Percentiles rank a stretch among this genome's conserved stretches.
Evolutionary conservation across 1,140 invertebrate species (phyloP).

Genomic region (Dinothrombium tinctorium): DNA sequence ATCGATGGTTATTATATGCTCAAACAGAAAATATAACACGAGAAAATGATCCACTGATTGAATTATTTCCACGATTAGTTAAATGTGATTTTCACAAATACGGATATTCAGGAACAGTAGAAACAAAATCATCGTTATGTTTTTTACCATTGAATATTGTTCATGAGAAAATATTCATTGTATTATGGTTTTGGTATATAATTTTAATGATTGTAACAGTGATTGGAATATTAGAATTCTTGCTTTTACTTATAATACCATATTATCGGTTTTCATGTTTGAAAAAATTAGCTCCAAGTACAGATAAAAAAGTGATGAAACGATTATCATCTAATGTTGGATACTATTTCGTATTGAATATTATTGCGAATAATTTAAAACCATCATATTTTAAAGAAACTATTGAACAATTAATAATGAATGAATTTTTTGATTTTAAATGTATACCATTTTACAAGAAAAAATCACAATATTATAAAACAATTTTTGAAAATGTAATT

Average conservation of each 20-base stretch:
- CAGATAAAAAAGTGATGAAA: not conserved
- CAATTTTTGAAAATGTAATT: no score
- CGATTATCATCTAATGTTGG: not conserved
- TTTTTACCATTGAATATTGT: slow-evolving; percentile 54
- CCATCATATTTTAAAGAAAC: not conserved
- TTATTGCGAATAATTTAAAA: not conserved
- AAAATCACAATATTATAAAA: no score
- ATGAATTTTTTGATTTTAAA: no score
- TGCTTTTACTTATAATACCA: not conserved
- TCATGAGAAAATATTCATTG: slow-evolving; percentile 86
- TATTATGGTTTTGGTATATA: slow-evolving; percentile 72
- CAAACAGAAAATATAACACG: not conserved
- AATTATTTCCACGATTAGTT: not conserved
- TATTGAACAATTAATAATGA: no score
- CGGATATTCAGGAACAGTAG: no score
- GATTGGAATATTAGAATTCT: not conserved
- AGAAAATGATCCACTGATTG: not conserved
- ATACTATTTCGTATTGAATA: not conserved
- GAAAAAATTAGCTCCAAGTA: not conserved
- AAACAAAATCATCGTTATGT: no score
- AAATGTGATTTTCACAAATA: not conserved
- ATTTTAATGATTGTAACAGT: slow-evolving; percentile 18
- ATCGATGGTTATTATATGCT: not conserved
- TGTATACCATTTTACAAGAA: no score
- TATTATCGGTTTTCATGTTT: not conserved